These are phyloP conservation scores for Meteorus cinctellus DNA, from an alignment of 2,888 invertebrate species.

Conservation along the genomic window DNA sequence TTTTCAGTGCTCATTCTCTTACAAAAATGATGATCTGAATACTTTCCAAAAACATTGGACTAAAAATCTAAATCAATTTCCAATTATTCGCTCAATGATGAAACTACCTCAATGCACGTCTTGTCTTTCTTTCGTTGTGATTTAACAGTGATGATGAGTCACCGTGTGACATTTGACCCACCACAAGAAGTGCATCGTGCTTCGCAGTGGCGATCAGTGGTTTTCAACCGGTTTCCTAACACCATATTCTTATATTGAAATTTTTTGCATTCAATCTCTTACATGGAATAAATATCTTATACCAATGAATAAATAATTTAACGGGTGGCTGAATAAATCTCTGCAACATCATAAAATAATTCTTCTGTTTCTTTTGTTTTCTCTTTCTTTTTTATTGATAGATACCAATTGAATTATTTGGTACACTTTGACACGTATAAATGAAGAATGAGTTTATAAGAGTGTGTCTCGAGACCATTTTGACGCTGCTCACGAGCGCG, in stretches of 20 bases:
- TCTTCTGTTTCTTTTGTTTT: not conserved
- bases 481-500: constrained; percentile 2
- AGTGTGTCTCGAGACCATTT: constrained; percentile 19
- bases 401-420: not conserved
- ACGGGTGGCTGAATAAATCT: not conserved
- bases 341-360: not conserved
- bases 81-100: too few relatives aligned
- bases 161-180: constrained; percentile 67
- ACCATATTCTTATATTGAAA: not conserved
- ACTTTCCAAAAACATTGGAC: too few relatives aligned
- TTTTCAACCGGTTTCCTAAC: constrained; percentile 27
- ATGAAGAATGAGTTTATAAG: constrained; percentile 9
- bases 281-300: not conserved
- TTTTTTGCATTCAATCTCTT: not conserved
- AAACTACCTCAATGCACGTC: too few relatives aligned
- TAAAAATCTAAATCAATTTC: too few relatives aligned
- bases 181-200: constrained; percentile 55
- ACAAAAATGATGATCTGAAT: too few relatives aligned
- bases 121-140: constrained; percentile 9
- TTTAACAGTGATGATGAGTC: constrained; percentile 59
- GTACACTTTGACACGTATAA: not conserved
- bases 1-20: too few relatives aligned
- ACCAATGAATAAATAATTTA: not conserved
- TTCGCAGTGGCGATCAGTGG: constrained; percentile 60
- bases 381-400: not conserved